Conservation (phyloP, 2,113 vertebrate species). For the Sinocyclocheilus rhinocerous region DNA sequence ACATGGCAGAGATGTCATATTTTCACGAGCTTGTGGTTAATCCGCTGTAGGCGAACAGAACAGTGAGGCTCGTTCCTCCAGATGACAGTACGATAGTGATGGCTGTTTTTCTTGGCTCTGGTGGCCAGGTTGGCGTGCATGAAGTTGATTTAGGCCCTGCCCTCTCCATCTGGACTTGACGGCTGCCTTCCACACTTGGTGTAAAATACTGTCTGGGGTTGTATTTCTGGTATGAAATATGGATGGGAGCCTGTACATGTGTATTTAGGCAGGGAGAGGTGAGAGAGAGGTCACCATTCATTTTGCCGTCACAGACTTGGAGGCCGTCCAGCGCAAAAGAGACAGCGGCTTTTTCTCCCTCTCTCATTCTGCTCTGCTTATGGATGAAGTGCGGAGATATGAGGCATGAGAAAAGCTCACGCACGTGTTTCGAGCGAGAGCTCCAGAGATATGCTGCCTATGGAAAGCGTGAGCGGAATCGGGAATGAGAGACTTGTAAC, state of each 20-base stretch:
- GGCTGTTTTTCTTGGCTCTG: conserved; percentile 60
- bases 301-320: conserved; percentile 71
- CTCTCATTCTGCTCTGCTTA: conserved; percentile 56
- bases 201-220: conserved; percentile 67
- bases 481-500: conserved; percentile 8
- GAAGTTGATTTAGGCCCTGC: conserved; percentile 35
- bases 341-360: conserved; percentile 55
- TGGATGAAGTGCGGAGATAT: conserved; percentile 19
- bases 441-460: neutral
- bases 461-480: conserved; percentile 12
- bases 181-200: conserved; percentile 61
- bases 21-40: conserved; percentile 25
- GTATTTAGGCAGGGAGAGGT: conserved; percentile 61
- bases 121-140: conserved; percentile 11
- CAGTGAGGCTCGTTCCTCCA: conserved; percentile 44
- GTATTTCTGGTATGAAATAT: conserved; percentile 75
- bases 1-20: neutral
- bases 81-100: conserved; percentile 52
- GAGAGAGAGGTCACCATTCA: conserved; percentile 71
- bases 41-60: neutral
- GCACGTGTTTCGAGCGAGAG: neutral
- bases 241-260: conserved; percentile 60
- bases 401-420: conserved; percentile 5
- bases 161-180: conserved; percentile 43
- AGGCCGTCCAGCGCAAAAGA: conserved; percentile 61